Conservation (phyloP, 2,113 vertebrate species). For the Reinhardtius hippoglossoides region DNA sequence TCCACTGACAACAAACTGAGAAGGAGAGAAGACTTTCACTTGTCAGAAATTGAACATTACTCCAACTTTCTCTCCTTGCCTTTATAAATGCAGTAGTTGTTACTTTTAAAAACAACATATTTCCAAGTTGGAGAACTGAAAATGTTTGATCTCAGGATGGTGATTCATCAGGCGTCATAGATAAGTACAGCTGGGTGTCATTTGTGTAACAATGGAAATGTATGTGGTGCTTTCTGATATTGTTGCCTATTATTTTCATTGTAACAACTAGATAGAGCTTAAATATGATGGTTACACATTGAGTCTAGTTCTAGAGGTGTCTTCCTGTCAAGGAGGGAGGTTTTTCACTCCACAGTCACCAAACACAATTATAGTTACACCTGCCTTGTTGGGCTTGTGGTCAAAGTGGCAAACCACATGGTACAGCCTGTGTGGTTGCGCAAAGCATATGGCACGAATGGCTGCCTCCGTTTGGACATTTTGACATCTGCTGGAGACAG, state of each 20-base stretch:
- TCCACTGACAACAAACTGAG: not conserved
- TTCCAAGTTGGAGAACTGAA: too few relatives aligned
- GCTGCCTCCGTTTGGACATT: slow-evolving; percentile 92
- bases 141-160: too few relatives aligned
- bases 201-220: too few relatives aligned
- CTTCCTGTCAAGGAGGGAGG: too few relatives aligned
- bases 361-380: slow-evolving; percentile 15
- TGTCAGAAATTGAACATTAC: not conserved
- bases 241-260: too few relatives aligned
- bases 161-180: too few relatives aligned
- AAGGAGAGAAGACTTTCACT: not conserved
- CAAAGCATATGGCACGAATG: slow-evolving; percentile 93
- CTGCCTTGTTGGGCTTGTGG: slow-evolving; percentile 96
- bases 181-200: too few relatives aligned
- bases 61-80: not conserved
- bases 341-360: too few relatives aligned
- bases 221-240: too few relatives aligned
- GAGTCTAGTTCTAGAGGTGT: too few relatives aligned
- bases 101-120: not conserved
- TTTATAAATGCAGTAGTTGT: not conserved
- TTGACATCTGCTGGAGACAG: slow-evolving; percentile 79
- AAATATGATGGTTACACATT: too few relatives aligned
- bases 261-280: too few relatives aligned
- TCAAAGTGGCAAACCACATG: slow-evolving; percentile 95
- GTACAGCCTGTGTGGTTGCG: slow-evolving; percentile 96